Base-by-base conservation (phyloP, 2,797 vertebrate genomes). In the Lagorchestes hirsutus region DNA sequence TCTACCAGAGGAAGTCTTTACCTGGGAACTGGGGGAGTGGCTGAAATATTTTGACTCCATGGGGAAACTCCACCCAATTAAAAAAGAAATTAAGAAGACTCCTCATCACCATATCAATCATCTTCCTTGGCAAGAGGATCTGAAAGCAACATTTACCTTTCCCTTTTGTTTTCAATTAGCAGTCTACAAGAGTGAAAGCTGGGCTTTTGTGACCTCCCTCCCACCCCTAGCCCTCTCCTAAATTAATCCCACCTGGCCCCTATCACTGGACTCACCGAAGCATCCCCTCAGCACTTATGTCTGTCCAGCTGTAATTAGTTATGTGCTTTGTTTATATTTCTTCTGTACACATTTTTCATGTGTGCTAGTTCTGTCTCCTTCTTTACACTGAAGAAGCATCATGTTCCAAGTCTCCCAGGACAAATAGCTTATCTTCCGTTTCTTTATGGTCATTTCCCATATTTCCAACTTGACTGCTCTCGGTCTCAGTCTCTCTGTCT, bases 141-240 rank as follows among this genome's bases (percentile, higher is more conserved):
- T 93, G 93, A 95, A 92, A 93, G 74, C 95, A 91, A 90, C 55
- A 62, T 93, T 96, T 57, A 31, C 58, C 90, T 92, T 94, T 95
- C 82, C 55, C 82, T 95, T 87, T 96, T 94, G 91, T 92, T 87
- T 97, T 93, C 93, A 94, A n/a, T 94, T 93, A 96, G 90, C 55
- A 87, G 87, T 31, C 50, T 92, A 90, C 28, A 90, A 55, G 57
- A 67, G 1, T 24, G 94, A 93, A 8, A 4, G 34, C 59, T 0
- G 0, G 29, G 74, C 93, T 56, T 74, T 74, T 11, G 31, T 57
- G 74, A 82, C 52, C 29, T 55, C 13, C 34, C 1, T 55, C 11
- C 29, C 0, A 1, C 11, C 28, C 40, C 87, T 34, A 52, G 22
- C 50, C 1, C 28, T 22, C 91, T 90, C 92, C 95, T 18, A 6